Evolutionary conservation across 2,888 invertebrate species (phyloP).

Genomic region (Polietes domitor): DNA sequence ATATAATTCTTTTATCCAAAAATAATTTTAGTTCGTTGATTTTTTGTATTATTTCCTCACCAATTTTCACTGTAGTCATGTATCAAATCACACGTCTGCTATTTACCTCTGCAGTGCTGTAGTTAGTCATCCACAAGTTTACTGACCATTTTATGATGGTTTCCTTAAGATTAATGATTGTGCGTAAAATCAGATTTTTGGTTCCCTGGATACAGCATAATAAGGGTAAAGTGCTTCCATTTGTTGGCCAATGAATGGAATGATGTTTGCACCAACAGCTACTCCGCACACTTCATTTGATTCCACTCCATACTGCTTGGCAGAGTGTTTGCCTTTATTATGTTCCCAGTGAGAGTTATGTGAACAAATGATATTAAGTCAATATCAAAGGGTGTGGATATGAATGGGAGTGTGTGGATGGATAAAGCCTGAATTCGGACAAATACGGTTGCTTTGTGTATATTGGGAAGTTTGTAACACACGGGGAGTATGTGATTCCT

Average conservation of each 20-base stretch:
- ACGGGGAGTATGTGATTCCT: not conserved
- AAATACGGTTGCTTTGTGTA: not conserved
- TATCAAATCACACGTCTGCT: too few species aligned
- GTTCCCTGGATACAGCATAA: not conserved
- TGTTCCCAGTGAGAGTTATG: constrained; percentile 10
- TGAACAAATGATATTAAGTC: constrained; percentile 52
- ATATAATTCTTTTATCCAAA: too few species aligned
- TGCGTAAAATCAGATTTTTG: constrained; percentile 13
- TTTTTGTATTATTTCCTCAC: too few species aligned
- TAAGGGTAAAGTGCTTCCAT: constrained; percentile 1
- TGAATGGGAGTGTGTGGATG: too few species aligned
- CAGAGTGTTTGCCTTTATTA: too few species aligned
- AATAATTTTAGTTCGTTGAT: too few species aligned
- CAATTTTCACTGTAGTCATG: too few species aligned
- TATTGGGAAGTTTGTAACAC: constrained; percentile 20
- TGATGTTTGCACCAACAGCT: too few species aligned
- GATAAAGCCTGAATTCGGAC: not conserved
- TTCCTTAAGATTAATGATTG: constrained; percentile 16
- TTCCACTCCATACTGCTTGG: too few species aligned
- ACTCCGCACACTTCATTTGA: not conserved
- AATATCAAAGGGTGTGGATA: constrained; percentile 20
- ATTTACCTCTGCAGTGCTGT: too few species aligned
- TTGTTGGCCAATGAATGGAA: not conserved
- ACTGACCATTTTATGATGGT: constrained; percentile 13
- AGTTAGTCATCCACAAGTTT: too few species aligned